phyloP scores from a whole-genome alignment of 1,140 invertebrate species.

The Aphaenogaster floridana region DNA sequence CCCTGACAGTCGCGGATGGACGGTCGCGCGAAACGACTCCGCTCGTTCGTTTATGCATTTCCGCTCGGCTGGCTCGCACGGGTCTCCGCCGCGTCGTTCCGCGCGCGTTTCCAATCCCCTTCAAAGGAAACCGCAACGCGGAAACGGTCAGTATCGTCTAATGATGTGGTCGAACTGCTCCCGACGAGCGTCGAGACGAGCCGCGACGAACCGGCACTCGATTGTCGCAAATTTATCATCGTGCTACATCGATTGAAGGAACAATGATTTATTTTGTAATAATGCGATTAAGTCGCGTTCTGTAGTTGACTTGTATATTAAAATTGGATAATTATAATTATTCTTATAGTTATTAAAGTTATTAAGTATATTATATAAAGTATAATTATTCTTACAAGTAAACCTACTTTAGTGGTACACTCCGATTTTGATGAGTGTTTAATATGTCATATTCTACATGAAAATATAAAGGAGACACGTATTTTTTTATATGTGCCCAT shows the following conservation, averaged over 20 bases:
- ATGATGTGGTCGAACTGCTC: conserved; percentile 83
- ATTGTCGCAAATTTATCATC: conserved; percentile 27
- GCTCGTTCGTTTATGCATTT: conserved; percentile 83
- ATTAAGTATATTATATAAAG: too few species aligned
- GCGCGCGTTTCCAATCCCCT: conserved; percentile 67
- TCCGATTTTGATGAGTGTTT: too few species aligned
- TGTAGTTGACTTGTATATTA: too few species aligned
- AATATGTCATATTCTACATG: too few species aligned
- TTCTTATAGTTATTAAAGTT: not conserved
- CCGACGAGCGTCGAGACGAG: conserved; percentile 27
- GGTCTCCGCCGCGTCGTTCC: conserved; percentile 45
- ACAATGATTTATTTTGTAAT: not conserved
- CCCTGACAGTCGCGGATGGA: conserved; percentile 5
- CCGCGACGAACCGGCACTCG: conserved; percentile 33
- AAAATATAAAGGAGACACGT: too few species aligned
- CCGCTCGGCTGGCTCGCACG: conserved; percentile 81
- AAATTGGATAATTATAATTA: not conserved
- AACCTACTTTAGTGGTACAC: too few species aligned
- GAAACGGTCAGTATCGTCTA: conserved; percentile 82
- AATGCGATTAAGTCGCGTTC: not conserved
- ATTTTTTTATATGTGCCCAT: too few species aligned
- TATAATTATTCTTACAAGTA: too few species aligned
- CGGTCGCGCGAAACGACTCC: conserved; percentile 44
- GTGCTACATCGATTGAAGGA: not conserved
- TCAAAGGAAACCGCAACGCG: conserved; percentile 86